Percentiles rank a stretch among this genome's conserved stretches.
Conservation (phyloP, 2,797 vertebrate genomes). For the Rhinophrynus dorsalis region DNA sequence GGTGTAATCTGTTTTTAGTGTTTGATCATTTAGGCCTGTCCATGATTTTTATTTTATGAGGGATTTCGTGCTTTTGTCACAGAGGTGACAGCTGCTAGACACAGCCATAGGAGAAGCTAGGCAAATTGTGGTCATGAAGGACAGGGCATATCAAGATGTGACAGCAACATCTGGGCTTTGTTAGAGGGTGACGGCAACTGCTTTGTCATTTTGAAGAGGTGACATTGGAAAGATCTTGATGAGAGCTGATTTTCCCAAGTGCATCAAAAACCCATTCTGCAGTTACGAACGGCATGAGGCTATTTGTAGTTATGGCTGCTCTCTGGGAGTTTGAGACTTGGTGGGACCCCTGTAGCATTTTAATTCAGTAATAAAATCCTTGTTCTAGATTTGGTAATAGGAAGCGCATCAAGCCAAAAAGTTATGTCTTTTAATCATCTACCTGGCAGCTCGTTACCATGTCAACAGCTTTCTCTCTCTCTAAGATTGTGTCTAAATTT, state of each 20-base stretch:
- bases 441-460: slow-evolving; percentile 43
- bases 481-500: slow-evolving; percentile 29
- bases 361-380: neutral
- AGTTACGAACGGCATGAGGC: neutral
- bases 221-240: slow-evolving; percentile 22
- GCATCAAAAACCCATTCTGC: neutral
- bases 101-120: neutral
- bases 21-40: slow-evolving; percentile 13
- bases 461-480: slow-evolving; percentile 25
- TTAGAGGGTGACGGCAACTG: slow-evolving; percentile 4
- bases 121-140: slow-evolving; percentile 20
- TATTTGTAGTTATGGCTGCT: neutral
- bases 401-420: slow-evolving; percentile 5
- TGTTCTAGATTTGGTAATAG: neutral
- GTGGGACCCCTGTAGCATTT: neutral
- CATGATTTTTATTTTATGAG: slow-evolving; percentile 27
- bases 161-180: slow-evolving; percentile 33
- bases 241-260: neutral
- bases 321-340: neutral
- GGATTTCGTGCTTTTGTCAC: slow-evolving; percentile 1
- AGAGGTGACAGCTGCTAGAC: slow-evolving; percentile 31
- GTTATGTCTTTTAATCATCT: slow-evolving; percentile 23
- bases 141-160: slow-evolving; percentile 29
- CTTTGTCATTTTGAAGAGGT: slow-evolving; percentile 16
- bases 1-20: slow-evolving; percentile 5